Percentiles rank a stretch among this genome's conserved stretches.
Conservation (phyloP, 2,113 vertebrate genomes). For the Hiodon alosoides region DNA sequence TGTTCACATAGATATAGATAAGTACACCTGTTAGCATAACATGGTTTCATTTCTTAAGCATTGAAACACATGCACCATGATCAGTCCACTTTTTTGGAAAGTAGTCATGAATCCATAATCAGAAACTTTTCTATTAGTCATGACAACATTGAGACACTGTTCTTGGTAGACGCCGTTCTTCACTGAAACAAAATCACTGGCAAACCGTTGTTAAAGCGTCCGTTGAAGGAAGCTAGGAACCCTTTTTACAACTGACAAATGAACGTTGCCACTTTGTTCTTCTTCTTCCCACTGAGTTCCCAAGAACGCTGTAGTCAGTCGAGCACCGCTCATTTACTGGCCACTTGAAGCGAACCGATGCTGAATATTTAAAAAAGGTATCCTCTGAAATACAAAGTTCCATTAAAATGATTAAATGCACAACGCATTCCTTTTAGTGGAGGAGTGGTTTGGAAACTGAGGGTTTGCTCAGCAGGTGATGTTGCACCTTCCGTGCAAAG, state of each 20-base stretch:
- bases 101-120: too few species aligned
- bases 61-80: too few species aligned
- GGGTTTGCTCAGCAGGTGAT: background rate
- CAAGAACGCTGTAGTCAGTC: background rate
- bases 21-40: too few species aligned
- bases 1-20: too few species aligned
- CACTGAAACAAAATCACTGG: too few species aligned
- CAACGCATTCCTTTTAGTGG: background rate
- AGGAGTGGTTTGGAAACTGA: constrained; percentile 9
- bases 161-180: too few species aligned
- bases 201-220: background rate
- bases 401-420: background rate
- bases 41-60: too few species aligned
- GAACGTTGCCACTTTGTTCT: background rate
- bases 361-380: background rate
- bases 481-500: background rate
- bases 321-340: background rate
- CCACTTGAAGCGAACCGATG: background rate
- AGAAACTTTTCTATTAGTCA: too few species aligned
- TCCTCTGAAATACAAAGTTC: background rate
- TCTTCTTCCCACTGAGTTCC: background rate
- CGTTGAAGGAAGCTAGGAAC: background rate
- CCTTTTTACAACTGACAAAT: background rate
- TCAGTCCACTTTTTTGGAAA: too few species aligned
- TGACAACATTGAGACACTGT: too few species aligned